phyloP scores from a whole-genome alignment of 2,797 vertebrate species.

The Syndactyla subalaris region DNA sequence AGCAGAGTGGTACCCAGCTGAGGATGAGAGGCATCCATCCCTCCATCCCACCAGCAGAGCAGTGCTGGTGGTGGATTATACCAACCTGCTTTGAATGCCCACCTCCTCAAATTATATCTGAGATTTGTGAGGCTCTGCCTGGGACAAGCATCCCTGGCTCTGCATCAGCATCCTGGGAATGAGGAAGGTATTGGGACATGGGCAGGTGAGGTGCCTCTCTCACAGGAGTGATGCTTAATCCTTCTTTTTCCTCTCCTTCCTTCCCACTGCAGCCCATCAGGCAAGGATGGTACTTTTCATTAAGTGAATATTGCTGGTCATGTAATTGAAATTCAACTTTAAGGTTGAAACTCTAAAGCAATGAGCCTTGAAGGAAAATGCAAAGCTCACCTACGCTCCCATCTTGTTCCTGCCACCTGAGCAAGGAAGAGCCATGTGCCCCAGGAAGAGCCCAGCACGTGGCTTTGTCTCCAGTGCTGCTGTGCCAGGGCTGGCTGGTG shows the following conservation, averaged over 20 bases:
- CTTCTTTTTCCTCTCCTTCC: background rate
- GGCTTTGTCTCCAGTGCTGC: background rate
- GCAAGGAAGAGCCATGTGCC: background rate
- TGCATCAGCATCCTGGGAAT: accelerated
- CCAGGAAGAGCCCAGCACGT: accelerated
- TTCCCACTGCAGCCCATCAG: accelerated
- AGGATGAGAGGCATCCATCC: background rate
- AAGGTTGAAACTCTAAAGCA: background rate
- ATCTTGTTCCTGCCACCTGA: background rate
- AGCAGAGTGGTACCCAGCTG: accelerated
- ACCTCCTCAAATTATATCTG: accelerated
- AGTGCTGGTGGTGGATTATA: background rate
- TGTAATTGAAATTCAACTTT: slow-evolving; percentile 14
- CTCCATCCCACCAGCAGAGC: background rate
- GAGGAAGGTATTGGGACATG: accelerated
- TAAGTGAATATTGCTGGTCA: background rate
- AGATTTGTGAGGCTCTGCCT: background rate
- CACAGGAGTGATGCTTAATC: background rate
- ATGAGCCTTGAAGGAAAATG: slow-evolving; percentile 41
- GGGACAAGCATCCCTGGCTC: background rate
- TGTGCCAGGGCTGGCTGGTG: background rate
- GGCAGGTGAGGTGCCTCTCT: background rate
- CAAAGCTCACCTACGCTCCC: background rate
- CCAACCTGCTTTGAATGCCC: accelerated
- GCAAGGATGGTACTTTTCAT: background rate